Base-by-base conservation (phyloP, 2,113 vertebrate species). In the Microtus oregoni region DNA sequence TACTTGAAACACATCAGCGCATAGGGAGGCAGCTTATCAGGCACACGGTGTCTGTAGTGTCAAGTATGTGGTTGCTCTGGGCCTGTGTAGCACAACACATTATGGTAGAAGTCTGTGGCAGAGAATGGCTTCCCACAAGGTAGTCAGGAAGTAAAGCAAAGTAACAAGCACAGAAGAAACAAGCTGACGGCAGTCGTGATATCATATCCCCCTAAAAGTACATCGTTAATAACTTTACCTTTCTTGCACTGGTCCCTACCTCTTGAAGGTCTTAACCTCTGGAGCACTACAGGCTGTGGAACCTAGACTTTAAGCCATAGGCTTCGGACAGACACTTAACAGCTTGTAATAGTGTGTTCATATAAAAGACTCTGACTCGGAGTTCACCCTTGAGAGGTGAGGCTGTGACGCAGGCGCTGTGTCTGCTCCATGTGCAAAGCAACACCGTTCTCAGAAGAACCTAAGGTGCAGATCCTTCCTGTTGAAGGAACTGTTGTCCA, bases 391-490 rank as follows among this genome's bases (percentile, higher is more conserved):
- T 5, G 32, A 20, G 70, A 35, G 15, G 10, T 4, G 17, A 38
- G 1, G 19, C 3, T 20, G 28, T 41, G 35, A 35, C 4, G 35
- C 19, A 41, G 3, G 7, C 10, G 13, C 35, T 19, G 13, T 28
- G 12, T n/a, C 24, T 73, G 32, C 13, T 38, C 35, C 15, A 1
- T 1, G 4, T 0, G 17, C 28, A 12, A 3, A 0, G 6, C 10
- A 8, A 67, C 3, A 0, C 2, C 7, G 44, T n/a, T 68, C 22
- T 44, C 6, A 1, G 0, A 0, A 7, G 35, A 30, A 32, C 52
- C 24, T 24, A 32, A 86, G 63, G 47, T 24, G 41, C 28, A 14
- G 0, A 2, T 67, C n/a, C 92, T 92, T 82, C 3, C 11, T 20
- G 52, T 15, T 12, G 38, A 38, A 52, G 50, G 50, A 52, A 52